phyloP scores from a whole-genome alignment of 2,113 vertebrate species.

The Stegastes partitus region DNA sequence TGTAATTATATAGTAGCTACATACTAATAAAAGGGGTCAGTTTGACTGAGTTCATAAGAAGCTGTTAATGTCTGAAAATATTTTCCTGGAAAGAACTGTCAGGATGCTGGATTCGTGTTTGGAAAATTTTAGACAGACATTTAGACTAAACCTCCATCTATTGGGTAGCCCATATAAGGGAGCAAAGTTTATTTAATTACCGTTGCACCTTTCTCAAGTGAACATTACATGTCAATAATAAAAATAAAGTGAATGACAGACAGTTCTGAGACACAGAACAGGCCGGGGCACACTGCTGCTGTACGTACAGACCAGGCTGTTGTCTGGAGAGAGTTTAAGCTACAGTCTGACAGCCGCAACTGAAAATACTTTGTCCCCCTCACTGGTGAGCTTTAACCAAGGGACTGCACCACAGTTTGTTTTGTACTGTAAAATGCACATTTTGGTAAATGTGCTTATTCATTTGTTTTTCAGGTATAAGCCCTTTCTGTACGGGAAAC shows the following conservation, averaged over 20 bases:
- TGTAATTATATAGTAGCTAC: conserved; percentile 43
- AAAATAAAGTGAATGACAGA: conserved; percentile 6
- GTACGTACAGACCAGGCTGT: not conserved
- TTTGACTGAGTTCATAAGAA: conserved; percentile 48
- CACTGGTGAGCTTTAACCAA: not conserved
- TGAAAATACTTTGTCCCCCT: not conserved
- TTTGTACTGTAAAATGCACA: too few species aligned
- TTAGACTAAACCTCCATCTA: not conserved
- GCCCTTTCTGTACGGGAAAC: too few species aligned
- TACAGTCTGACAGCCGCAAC: not conserved
- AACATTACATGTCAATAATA: conserved; percentile 5
- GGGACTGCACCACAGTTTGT: too few species aligned
- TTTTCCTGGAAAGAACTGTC: conserved; percentile 35
- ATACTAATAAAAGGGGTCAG: conserved; percentile 37
- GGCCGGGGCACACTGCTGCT: not conserved
- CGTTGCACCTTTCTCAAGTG: not conserved
- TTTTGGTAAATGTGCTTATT: too few species aligned
- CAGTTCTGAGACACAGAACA: not conserved
- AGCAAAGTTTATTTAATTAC: conserved; percentile 27
- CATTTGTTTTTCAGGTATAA: too few species aligned
- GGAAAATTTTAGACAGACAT: conserved; percentile 33
- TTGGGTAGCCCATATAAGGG: not conserved
- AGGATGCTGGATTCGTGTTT: conserved; percentile 26
- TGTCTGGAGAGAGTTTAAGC: not conserved
- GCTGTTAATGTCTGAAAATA: conserved; percentile 41